These are phyloP conservation scores for Dendrophyllia cribrosa DNA, from an alignment of 64 coral and sea anemone genomes.

Conservation along the genomic window DNA sequence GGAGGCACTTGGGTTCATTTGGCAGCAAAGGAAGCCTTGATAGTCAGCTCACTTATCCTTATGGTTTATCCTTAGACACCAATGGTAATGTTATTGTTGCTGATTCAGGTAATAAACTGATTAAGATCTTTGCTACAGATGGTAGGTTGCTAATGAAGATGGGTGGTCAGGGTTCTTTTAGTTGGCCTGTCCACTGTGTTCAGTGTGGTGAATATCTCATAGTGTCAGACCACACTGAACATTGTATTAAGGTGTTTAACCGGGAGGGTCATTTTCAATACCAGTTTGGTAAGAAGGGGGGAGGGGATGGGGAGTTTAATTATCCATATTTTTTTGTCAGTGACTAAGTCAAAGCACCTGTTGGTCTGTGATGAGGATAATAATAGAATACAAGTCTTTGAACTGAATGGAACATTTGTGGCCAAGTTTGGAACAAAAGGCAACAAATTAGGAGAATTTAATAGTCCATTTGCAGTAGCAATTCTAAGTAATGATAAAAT, in stretches of 20 bases:
- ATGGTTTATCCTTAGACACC: no score
- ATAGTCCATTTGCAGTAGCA: slow-evolving; percentile 32
- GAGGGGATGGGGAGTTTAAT: slow-evolving; percentile 41
- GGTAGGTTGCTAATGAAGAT: no score
- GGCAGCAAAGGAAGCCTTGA: no score
- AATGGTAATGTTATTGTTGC: no score
- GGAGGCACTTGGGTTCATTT: no score
- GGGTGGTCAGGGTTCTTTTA: no score
- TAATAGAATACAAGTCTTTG: slow-evolving; percentile 60
- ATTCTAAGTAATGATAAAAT: slow-evolving; percentile 43
- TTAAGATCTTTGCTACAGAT: no score
- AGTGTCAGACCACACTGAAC: not conserved
- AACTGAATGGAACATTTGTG: slow-evolving; percentile 60
- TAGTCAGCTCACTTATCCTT: no score
- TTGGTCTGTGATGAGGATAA: slow-evolving; percentile 70
- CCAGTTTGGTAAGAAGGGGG: slow-evolving; percentile 14
- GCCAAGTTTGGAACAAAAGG: slow-evolving; percentile 57
- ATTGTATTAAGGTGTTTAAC: slow-evolving; percentile 14
- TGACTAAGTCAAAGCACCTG: slow-evolving; percentile 62
- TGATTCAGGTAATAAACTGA: no score
- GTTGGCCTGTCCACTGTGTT: no score
- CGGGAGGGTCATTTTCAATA: slow-evolving; percentile 36
- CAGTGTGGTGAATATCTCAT: no score
- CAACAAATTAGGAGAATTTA: slow-evolving; percentile 16
- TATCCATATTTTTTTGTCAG: not conserved